Evolutionary conservation across 2,888 invertebrate genomes (phyloP), one percentile per base, ranked within the genome.

Genomic region (Pimpla rufipes): DNA sequence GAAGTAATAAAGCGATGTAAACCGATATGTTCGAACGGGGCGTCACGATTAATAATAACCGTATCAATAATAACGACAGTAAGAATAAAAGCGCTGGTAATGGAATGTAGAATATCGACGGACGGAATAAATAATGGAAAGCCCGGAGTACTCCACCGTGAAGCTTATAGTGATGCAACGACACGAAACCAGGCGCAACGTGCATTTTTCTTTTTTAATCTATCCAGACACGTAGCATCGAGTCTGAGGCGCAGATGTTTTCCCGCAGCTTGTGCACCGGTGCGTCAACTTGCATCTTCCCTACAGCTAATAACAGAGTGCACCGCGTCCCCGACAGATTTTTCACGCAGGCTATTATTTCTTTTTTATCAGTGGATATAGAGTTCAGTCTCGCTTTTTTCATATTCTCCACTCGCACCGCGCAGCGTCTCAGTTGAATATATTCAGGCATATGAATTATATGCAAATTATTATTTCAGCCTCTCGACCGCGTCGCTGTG

Each of bases 91-190:
- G 2, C 29, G 16, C 62, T 23, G 11, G 10, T 23, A 55, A 55
- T 55, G 3, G 21, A 59, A 73, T 64, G 40, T 75, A 62, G 62
- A 74, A 74, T 66, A 75, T 75, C 75, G 75, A 64, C 64, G 55
- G 64, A 29, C 11, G 8, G 42, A 3, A 67, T 47, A 68, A 77
- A 68, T 59, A 59, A 77, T 35, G 21, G 35, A 64, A 55, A 21
- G 29, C 21, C 52, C 40, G 40, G 11, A 67, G 21, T 3, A 40
- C 21, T 42, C 45, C 35, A 18, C 59, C 16, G 18, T 37, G 7
- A 37, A 62, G 37, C 10, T 62, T 40, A 35, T 66, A 16, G 23
- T 57, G 52, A 77, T 77, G 68, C 59, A 62, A 70, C 42, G 59
- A 70, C 77, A 62, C 21, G 37, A 45, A 45, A 52, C 47, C 23